A percentile compares a stretch with the other conserved stretches of the same genome.
These are phyloP conservation scores for Sebastolobus altivelis DNA, from an alignment of 2,797 vertebrate species.

Conservation along the genomic window DNA sequence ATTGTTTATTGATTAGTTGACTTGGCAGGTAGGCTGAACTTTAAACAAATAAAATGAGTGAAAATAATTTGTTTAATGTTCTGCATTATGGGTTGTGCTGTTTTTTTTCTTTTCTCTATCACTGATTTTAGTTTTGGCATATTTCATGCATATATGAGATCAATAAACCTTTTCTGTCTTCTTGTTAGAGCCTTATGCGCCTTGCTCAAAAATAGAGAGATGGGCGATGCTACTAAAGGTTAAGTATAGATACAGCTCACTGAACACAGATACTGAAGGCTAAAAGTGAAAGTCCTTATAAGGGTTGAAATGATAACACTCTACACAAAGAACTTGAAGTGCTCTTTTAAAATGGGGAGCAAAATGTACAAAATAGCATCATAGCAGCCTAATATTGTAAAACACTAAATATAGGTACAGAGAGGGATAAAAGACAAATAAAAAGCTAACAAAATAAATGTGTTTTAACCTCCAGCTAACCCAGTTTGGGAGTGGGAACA, in stretches of 20 bases:
- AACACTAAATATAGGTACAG: background rate
- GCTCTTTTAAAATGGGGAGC: background rate
- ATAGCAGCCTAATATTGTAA: background rate
- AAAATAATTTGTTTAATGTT: background rate
- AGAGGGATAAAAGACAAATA: background rate
- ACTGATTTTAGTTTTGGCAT: slow-evolving; percentile 1
- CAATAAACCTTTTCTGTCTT: slow-evolving; percentile 1
- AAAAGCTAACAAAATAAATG: slow-evolving; percentile 20
- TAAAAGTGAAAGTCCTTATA: background rate
- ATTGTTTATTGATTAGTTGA: slow-evolving; percentile 42
- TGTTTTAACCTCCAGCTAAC: slow-evolving; percentile 15
- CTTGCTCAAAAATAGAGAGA: background rate
- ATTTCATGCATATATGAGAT: background rate
- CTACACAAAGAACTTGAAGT: background rate
- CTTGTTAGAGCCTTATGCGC: background rate
- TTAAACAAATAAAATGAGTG: background rate
- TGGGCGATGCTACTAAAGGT: background rate
- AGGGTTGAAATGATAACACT: background rate
- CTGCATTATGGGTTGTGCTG: background rate
- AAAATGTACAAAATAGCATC: background rate
- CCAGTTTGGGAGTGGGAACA: slow-evolving; percentile 19
- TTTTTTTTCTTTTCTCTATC: background rate
- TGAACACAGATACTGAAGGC: background rate
- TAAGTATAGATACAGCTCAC: background rate
- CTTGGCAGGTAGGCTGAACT: slow-evolving; percentile 15